Conservation (phyloP, 2,888 invertebrate genomes). For the Mechanitis messenoides region DNA sequence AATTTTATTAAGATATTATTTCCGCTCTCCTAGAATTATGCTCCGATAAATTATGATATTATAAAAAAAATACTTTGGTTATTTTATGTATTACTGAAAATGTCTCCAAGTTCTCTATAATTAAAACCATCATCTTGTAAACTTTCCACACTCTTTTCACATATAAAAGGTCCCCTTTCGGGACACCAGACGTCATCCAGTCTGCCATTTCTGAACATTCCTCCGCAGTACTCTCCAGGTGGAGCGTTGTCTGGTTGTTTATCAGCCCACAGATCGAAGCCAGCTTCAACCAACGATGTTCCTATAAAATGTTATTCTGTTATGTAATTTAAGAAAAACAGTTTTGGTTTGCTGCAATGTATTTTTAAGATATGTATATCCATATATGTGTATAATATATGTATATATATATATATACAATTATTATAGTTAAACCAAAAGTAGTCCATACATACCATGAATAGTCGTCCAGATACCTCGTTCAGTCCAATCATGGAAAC, state of each 20-base stretch:
- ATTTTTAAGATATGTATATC: no score
- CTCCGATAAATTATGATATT: constrained; percentile 15
- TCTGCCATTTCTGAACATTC: constrained; percentile 29
- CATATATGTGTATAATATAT: neutral
- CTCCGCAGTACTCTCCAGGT: constrained; percentile 31
- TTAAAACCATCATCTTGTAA: constrained; percentile 14
- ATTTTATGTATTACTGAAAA: no score
- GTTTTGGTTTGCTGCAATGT: neutral
- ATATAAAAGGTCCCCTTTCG: constrained; percentile 33
- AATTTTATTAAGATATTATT: no score
- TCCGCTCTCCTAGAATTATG: no score
- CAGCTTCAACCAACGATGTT: constrained; percentile 26
- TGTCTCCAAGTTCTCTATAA: no score
- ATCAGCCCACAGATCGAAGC: constrained; percentile 26
- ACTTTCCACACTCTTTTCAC: constrained; percentile 33
- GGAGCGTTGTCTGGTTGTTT: constrained; percentile 31
- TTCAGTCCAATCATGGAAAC: constrained; percentile 36
- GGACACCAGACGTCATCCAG: constrained; percentile 34
- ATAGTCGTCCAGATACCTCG: constrained; percentile 35
- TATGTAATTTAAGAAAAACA: neutral
- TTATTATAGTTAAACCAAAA: neutral
- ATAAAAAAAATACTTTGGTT: no score
- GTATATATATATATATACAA: no score
- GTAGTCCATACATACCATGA: constrained; percentile 31
- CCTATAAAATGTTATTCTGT: constrained; percentile 11